A percentile compares a stretch with the other conserved stretches of the same genome.
Conservation (phyloP, 2,113 vertebrate genomes). For the Silurus glanis region DNA sequence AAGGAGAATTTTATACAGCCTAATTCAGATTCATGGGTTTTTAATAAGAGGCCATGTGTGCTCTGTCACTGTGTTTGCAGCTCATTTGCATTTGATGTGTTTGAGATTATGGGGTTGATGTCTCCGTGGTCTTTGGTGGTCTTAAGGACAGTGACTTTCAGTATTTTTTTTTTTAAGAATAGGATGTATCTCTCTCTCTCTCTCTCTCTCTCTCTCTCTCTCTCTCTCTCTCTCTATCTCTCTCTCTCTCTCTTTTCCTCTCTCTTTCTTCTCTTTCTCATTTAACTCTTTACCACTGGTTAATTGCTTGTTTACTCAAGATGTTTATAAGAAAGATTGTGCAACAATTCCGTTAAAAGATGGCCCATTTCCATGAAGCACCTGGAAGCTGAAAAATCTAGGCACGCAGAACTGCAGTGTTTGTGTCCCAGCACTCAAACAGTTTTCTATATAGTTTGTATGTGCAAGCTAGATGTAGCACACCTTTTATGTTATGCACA, state of each 20-base stretch:
- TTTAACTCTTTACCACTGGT: background rate
- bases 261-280: background rate
- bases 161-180: background rate
- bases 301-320: background rate
- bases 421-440: background rate
- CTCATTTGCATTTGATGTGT: slow-evolving; percentile 4
- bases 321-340: background rate
- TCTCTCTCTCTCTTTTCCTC: background rate
- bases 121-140: background rate
- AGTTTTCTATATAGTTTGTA: background rate
- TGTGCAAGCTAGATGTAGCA: background rate
- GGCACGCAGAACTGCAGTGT: background rate
- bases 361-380: background rate
- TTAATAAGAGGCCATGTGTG: background rate
- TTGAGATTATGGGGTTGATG: background rate
- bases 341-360: background rate
- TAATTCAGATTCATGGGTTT: slow-evolving; percentile 24
- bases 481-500: background rate
- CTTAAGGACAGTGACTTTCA: background rate
- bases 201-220: too few relatives aligned
- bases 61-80: slow-evolving; percentile 17
- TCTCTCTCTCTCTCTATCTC: background rate
- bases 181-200: background rate
- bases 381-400: background rate
- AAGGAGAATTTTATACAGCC: background rate